These are phyloP conservation scores for Beris morrisii DNA, from an alignment of 2,888 invertebrate species.

Conservation along the genomic window DNA sequence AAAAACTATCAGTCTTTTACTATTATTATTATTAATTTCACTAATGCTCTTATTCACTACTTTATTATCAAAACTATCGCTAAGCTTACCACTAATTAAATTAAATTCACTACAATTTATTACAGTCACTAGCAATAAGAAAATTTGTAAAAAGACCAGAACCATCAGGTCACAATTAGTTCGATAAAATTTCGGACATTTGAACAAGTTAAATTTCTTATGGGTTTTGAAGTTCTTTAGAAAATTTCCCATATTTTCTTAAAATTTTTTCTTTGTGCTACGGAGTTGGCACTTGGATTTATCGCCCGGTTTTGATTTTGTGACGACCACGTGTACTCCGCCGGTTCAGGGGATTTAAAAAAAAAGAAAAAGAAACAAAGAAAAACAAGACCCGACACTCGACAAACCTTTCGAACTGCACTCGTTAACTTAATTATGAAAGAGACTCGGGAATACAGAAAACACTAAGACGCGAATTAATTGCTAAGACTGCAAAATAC, in stretches of 20 bases:
- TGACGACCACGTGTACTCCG: no score
- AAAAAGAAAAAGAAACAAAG: no score
- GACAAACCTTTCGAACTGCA: no score
- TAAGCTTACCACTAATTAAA: constrained; percentile 17
- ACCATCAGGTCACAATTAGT: constrained; percentile 36
- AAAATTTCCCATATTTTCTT: constrained; percentile 11
- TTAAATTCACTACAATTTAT: constrained; percentile 37
- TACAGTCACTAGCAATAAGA: constrained; percentile 29
- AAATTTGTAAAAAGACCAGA: constrained; percentile 15
- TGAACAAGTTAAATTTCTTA: constrained; percentile 32
- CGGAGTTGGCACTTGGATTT: no score
- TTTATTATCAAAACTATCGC: constrained; percentile 5
- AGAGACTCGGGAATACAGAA: no score
- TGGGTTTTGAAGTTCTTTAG: constrained; percentile 36
- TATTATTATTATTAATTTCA: neutral
- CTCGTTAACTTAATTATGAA: no score
- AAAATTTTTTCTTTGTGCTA: neutral
- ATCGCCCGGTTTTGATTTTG: no score
- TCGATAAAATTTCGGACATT: constrained; percentile 36
- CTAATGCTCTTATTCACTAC: neutral
- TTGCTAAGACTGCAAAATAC: no score
- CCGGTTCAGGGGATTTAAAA: no score
- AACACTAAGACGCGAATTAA: no score
- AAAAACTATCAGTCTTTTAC: constrained; percentile 35
- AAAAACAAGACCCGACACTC: no score